These are phyloP conservation scores for Pristis pectinata DNA, from an alignment of 2,797 vertebrate genomes.

Conservation along the genomic window DNA sequence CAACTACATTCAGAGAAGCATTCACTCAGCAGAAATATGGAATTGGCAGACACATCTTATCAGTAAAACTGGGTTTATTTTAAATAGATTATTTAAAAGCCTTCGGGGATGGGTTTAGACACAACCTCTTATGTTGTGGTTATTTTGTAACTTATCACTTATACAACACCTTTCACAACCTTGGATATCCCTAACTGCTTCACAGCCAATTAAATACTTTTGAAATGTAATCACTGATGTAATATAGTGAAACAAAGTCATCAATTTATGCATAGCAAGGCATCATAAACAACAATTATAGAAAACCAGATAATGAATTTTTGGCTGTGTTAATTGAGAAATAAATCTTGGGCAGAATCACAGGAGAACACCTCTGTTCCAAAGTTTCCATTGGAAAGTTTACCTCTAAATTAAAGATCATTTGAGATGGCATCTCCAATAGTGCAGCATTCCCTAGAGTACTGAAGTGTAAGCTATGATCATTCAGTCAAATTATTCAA, in stretches of 20 bases:
- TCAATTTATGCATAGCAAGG: neutral
- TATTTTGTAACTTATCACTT: slow-evolving; percentile 19
- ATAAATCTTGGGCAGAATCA: neutral
- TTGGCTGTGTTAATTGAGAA: neutral
- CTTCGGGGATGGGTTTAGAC: neutral
- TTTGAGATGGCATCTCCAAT: neutral
- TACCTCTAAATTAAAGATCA: neutral
- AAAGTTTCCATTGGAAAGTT: neutral
- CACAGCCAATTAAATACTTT: neutral
- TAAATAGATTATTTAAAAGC: slow-evolving; percentile 6
- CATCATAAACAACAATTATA: neutral
- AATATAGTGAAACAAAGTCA: neutral
- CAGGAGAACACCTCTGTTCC: neutral
- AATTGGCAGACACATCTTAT: neutral
- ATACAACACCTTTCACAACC: neutral
- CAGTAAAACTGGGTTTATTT: neutral
- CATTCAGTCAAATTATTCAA: too few relatives aligned
- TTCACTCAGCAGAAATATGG: slow-evolving; percentile 9
- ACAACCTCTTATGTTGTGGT: neutral
- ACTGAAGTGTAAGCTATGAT: neutral
- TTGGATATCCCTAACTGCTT: neutral
- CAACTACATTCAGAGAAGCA: neutral
- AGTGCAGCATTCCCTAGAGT: neutral
- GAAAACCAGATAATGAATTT: neutral
- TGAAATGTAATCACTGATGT: neutral